These are phyloP conservation scores for Leptinotarsa haldemani DNA, from an alignment of 2,888 invertebrate species.

Conservation along the genomic window DNA sequence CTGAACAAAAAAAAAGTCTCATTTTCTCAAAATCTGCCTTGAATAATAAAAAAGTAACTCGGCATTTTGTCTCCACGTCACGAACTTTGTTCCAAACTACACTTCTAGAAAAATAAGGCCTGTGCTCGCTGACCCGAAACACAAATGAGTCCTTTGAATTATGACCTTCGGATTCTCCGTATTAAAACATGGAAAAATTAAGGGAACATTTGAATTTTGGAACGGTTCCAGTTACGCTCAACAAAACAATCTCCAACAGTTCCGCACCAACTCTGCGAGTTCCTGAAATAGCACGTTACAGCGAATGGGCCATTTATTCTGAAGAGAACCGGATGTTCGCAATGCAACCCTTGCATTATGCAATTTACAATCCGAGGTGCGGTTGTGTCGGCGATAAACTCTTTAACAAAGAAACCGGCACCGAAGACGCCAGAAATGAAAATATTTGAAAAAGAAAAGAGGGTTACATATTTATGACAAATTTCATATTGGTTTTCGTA, in stretches of 20 bases:
- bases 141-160: background rate
- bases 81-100: background rate
- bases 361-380: conserved; percentile 23
- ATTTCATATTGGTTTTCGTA: too few species aligned
- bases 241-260: conserved; percentile 21
- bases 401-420: background rate
- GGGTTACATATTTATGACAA: too few species aligned
- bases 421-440: too few species aligned
- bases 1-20: too few species aligned
- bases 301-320: conserved; percentile 27
- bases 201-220: conserved; percentile 19
- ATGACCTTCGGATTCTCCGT: conserved; percentile 2
- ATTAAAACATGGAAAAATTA: conserved; percentile 17
- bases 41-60: too few species aligned
- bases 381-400: conserved; percentile 10
- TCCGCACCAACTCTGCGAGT: conserved; percentile 18
- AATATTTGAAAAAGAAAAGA: too few species aligned
- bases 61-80: background rate
- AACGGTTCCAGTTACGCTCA: conserved; percentile 19
- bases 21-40: too few species aligned
- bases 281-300: conserved; percentile 18
- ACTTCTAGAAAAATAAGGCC: background rate
- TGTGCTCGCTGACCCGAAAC: conserved; percentile 8
- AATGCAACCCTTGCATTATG: conserved; percentile 27
- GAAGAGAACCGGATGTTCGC: conserved; percentile 29